phyloP scores from a whole-genome alignment of 2,888 invertebrate genomes.

The Amblyjoppa fuscipennis region DNA sequence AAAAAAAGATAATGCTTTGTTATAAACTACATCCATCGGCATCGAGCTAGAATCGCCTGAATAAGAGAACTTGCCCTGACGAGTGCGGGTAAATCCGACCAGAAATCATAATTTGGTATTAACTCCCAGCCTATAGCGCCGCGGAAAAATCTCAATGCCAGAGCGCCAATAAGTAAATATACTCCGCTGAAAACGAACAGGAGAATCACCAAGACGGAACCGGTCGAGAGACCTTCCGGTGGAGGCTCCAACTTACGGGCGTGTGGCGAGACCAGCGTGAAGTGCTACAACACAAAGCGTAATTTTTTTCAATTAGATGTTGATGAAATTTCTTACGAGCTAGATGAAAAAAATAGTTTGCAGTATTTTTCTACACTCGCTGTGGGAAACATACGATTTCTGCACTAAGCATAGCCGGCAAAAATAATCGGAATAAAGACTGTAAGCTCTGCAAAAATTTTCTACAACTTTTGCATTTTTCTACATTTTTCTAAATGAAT shows the following conservation, averaged over 20 bases:
- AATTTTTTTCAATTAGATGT: neutral
- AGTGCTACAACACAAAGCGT: constrained; percentile 65
- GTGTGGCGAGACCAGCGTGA: constrained; percentile 85
- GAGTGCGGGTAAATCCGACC: constrained; percentile 90
- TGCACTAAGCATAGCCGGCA: no score
- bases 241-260: constrained; percentile 85
- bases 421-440: no score
- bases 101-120: constrained; percentile 91
- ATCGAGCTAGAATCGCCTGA: neutral
- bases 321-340: neutral
- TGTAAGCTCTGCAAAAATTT: no score
- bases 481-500: no score
- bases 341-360: neutral
- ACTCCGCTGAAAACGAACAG: constrained; percentile 87
- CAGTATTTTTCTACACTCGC: neutral
- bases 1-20: constrained; percentile 34
- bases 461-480: no score
- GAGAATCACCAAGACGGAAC: constrained; percentile 89
- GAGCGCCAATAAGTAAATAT: constrained; percentile 89
- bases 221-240: constrained; percentile 87
- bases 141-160: constrained; percentile 89
- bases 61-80: constrained; percentile 87
- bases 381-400: no score
- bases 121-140: constrained; percentile 91
- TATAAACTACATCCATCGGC: constrained; percentile 7